phyloP scores from a whole-genome alignment of 2,888 invertebrate species.

The Leucozona laternaria region DNA sequence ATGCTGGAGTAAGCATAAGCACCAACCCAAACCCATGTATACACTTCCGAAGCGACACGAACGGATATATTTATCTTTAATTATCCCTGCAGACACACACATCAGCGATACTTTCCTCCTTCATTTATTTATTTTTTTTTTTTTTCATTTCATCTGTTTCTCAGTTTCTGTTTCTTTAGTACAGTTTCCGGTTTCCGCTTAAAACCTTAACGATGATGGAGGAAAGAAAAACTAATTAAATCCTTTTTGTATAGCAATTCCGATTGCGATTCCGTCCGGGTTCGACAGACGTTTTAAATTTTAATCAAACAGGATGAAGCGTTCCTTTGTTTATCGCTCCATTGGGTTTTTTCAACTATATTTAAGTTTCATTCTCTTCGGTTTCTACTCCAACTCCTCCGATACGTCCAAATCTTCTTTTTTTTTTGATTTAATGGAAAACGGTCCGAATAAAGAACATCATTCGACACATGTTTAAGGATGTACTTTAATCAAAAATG shows the following conservation, averaged over 20 bases:
- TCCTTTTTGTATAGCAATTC: constrained; percentile 78
- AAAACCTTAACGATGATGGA: constrained; percentile 23
- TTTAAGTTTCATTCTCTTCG: background rate
- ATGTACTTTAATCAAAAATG: constrained; percentile 27
- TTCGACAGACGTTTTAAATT: constrained; percentile 63
- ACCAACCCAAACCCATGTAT: no score
- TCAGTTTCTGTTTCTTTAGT: constrained; percentile 11
- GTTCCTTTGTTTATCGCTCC: constrained; percentile 60
- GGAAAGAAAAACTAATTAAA: constrained; percentile 82
- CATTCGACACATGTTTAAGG: constrained; percentile 32
- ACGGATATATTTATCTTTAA: constrained; percentile 72
- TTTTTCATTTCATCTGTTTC: background rate
- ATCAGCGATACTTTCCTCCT: constrained; percentile 33
- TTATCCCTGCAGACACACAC: constrained; percentile 64
- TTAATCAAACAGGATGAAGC: constrained; percentile 67
- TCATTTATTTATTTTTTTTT: background rate
- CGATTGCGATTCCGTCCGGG: constrained; percentile 48
- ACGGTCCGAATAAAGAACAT: constrained; percentile 20
- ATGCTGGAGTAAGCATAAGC: constrained; percentile 32
- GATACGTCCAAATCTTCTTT: background rate
- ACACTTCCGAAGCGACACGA: constrained; percentile 28
- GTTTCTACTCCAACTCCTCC: background rate
- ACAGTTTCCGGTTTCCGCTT: constrained; percentile 38
- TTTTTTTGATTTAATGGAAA: constrained; percentile 9
- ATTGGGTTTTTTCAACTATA: constrained; percentile 43